Conservation (phyloP, 2,113 vertebrate genomes). For the Centropus unirufus region DNA sequence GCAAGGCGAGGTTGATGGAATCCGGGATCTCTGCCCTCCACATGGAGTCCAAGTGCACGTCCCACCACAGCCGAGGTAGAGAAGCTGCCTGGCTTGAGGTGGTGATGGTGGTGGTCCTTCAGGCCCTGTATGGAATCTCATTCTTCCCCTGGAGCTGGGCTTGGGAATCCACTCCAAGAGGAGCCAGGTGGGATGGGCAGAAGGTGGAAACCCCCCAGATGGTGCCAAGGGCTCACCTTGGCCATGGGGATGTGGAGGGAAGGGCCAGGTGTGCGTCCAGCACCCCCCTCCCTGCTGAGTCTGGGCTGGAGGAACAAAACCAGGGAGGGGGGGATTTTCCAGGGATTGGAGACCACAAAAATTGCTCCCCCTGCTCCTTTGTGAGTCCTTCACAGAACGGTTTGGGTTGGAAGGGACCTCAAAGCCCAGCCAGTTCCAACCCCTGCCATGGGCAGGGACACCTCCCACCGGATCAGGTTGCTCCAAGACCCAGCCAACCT, state of each 20-base stretch:
- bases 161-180: neutral
- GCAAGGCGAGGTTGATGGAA: rapidly evolving
- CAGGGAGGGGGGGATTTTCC: rapidly evolving
- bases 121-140: too few species aligned
- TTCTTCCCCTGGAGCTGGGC: neutral
- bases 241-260: neutral
- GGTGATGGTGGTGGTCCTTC: neutral
- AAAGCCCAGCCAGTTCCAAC: too few species aligned
- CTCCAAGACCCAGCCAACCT: too few species aligned
- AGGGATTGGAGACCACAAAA: rapidly evolving
- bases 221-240: neutral
- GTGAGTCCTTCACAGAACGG: too few species aligned
- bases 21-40: neutral
- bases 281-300: neutral
- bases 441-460: too few species aligned
- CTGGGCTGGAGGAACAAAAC: neutral
- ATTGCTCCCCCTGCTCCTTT: neutral
- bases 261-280: neutral
- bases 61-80: too few species aligned
- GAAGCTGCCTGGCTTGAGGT: neutral
- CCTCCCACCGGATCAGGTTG: too few species aligned
- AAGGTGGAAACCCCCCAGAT: too few species aligned
- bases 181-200: neutral
- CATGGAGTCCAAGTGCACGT: rapidly evolving
- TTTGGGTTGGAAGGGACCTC: too few species aligned